These are phyloP conservation scores for Malurus melanocephalus DNA, from an alignment of 2,113 vertebrate genomes.

Conservation along the genomic window DNA sequence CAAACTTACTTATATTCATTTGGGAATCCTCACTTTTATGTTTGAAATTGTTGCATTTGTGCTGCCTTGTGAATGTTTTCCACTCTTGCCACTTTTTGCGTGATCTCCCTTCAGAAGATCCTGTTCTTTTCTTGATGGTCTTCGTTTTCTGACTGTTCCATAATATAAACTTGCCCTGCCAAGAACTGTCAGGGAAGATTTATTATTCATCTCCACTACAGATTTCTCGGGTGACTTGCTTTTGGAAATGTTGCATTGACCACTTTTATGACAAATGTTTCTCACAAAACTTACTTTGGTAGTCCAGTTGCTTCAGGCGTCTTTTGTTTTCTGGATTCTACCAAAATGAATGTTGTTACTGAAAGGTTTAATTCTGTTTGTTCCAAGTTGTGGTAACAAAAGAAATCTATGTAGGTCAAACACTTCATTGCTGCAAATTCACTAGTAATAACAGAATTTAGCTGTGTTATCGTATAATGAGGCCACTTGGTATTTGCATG, in stretches of 20 bases:
- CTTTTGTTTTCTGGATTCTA: not conserved
- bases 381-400: not conserved
- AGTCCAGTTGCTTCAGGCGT: not conserved
- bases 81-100: not conserved
- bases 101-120: not conserved
- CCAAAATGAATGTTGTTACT: not conserved
- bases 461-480: not conserved
- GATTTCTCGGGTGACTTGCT: not conserved
- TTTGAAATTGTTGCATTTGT: not conserved
- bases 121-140: not conserved
- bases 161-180: not conserved
- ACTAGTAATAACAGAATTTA: not conserved
- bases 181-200: slow-evolving; percentile 1
- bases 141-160: not conserved
- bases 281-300: not conserved
- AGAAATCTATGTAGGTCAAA: slow-evolving; percentile 32
- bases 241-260: not conserved
- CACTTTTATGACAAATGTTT: not conserved
- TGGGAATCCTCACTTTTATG: not conserved
- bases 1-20: not conserved
- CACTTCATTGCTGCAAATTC: slow-evolving; percentile 7
- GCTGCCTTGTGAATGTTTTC: not conserved
- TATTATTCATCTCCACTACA: not conserved
- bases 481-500: not conserved
- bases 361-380: not conserved